Conservation (phyloP, 2,113 vertebrate species). For the Amblyopsis rosae region DNA sequence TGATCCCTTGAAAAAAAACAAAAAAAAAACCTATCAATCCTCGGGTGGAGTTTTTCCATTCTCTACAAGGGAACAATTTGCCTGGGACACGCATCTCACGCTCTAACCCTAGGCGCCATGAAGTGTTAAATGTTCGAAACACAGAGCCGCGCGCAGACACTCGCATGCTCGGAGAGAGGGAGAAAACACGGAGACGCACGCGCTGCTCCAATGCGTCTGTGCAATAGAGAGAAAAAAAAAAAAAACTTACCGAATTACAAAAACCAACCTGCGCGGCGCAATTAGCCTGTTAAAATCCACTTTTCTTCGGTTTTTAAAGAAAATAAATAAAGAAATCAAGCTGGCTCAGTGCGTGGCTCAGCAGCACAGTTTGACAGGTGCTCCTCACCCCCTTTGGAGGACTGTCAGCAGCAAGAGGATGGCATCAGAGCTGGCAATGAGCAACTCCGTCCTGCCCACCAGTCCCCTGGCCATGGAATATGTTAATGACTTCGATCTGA, state of each 20-base stretch:
- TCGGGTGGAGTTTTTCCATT: slow-evolving; percentile 69
- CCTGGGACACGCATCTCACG: slow-evolving; percentile 78
- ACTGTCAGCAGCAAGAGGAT: slow-evolving; percentile 95
- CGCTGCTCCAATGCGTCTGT: slow-evolving; percentile 85
- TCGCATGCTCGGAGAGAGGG: slow-evolving; percentile 82
- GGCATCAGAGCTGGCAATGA: slow-evolving; percentile 99
- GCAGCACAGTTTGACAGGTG: slow-evolving; percentile 94
- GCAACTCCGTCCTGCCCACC: slow-evolving; percentile 99
- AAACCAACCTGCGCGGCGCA: slow-evolving; percentile 71
- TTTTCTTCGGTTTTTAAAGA: slow-evolving; percentile 75
- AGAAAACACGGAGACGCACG: slow-evolving; percentile 77
- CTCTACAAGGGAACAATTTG: slow-evolving; percentile 75
- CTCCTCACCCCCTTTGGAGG: slow-evolving; percentile 97
- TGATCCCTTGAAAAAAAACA: slow-evolving; percentile 81
- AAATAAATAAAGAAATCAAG: slow-evolving; percentile 89
- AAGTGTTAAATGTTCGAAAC: slow-evolving; percentile 84
- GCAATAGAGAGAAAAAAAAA: slow-evolving; percentile 71
- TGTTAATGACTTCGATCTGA: slow-evolving; percentile 99
- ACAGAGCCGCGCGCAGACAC: slow-evolving; percentile 76
- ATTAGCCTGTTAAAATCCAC: slow-evolving; percentile 69
- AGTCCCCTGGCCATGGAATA: slow-evolving; percentile 99
- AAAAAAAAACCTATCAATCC: slow-evolving; percentile 77
- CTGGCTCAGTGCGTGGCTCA: slow-evolving; percentile 97
- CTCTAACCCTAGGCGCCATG: slow-evolving; percentile 82
- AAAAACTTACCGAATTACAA: slow-evolving; percentile 74